phyloP scores from a whole-genome alignment of 1,140 invertebrate species.

The Drosophila varians region DNA sequence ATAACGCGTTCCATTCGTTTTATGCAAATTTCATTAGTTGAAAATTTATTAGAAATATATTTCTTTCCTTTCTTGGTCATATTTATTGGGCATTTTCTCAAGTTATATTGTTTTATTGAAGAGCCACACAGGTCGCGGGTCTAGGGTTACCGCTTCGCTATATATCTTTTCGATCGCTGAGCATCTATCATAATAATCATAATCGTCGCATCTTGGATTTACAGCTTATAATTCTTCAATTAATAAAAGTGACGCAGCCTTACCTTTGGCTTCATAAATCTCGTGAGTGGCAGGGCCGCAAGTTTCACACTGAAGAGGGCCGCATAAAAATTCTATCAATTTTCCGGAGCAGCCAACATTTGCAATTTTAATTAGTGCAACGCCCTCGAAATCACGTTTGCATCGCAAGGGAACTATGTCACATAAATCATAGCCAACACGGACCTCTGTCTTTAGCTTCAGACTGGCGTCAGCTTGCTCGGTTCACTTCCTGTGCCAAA shows the following conservation, averaged over 20 bases:
- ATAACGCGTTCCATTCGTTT: constrained; percentile 74
- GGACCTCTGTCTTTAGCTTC: constrained; percentile 28
- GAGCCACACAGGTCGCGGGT: constrained; percentile 64
- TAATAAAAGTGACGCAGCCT: constrained; percentile 65
- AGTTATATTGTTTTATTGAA: constrained; percentile 70
- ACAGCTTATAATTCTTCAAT: constrained; percentile 71
- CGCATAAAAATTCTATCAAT: constrained; percentile 75
- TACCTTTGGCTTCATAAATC: constrained; percentile 60
- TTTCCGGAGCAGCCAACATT: constrained; percentile 50
- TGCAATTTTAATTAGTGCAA: constrained; percentile 82
- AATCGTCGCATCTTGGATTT: constrained; percentile 29
- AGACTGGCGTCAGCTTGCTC: constrained; percentile 45
- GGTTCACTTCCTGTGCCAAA: constrained; percentile 52
- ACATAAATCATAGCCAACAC: constrained; percentile 70
- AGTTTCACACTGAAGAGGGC: constrained; percentile 40
- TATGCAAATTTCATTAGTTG: constrained; percentile 64
- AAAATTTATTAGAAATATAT: constrained; percentile 34
- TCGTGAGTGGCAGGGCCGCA: constrained; percentile 23
- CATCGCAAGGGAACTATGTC: constrained; percentile 58
- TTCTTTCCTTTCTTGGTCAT: constrained; percentile 29
- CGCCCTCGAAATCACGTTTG: constrained; percentile 42
- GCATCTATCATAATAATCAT: constrained; percentile 46
- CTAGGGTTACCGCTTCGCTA: constrained; percentile 48
- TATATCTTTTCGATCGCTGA: constrained; percentile 27
- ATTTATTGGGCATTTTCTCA: constrained; percentile 65